phyloP scores from a whole-genome alignment of 2,888 invertebrate genomes.

The Sialis fuliginosa region DNA sequence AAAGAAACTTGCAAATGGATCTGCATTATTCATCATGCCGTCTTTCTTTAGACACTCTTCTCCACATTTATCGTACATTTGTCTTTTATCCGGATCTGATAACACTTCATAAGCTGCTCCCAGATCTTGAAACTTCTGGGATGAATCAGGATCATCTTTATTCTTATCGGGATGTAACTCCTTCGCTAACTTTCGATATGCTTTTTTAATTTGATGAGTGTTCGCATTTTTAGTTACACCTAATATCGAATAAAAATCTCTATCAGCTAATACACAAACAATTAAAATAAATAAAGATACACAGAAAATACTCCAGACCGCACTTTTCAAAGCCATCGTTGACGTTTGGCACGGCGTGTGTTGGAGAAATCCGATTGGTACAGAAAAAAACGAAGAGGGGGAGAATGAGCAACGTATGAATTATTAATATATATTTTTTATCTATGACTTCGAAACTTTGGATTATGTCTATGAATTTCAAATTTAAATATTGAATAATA shows the following conservation, averaged over 20 bases:
- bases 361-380: not conserved
- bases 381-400: no score
- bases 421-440: no score
- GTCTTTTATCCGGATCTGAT: constrained; percentile 81
- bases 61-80: constrained; percentile 88
- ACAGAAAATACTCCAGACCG: constrained; percentile 12
- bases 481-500: not conserved
- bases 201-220: constrained; percentile 92
- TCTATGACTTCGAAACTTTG: not conserved
- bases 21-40: constrained; percentile 67
- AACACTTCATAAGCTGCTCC: constrained; percentile 94
- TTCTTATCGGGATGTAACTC: constrained; percentile 97
- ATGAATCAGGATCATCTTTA: constrained; percentile 80
- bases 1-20: constrained; percentile 94
- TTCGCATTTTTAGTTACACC: constrained; percentile 72
- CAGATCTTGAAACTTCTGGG: constrained; percentile 86
- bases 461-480: not conserved
- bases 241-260: constrained; percentile 90
- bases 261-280: constrained; percentile 35
- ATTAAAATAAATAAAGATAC: constrained; percentile 12
- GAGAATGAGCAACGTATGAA: no score
- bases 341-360: not conserved
- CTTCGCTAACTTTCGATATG: constrained; percentile 87
- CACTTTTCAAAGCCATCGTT: constrained; percentile 2
- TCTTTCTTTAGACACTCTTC: constrained; percentile 95